Evolutionary conservation across 1,140 invertebrate genomes (phyloP).

Genomic region (Lepidurus arcticus): DNA sequence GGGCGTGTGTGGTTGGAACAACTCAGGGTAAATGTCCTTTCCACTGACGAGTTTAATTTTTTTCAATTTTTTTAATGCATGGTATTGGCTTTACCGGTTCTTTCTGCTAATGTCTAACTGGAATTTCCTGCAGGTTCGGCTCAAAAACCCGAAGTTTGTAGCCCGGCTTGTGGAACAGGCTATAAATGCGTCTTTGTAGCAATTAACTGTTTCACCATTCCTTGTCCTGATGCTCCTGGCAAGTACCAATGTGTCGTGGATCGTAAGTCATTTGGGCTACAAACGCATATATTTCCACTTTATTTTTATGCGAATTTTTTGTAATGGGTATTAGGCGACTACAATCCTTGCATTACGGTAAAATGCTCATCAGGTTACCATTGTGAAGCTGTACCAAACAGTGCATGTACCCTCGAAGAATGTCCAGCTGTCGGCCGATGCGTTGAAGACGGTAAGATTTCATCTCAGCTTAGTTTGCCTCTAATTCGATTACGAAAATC

Average conservation of each 20-base stretch:
- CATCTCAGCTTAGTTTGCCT: background rate
- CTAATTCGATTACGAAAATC: background rate
- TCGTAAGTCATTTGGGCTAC: background rate
- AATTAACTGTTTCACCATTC: background rate
- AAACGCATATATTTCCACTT: background rate
- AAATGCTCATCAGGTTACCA: background rate
- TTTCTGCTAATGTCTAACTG: background rate
- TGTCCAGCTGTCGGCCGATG: background rate
- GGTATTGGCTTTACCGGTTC: no score
- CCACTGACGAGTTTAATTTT: background rate
- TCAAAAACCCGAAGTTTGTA: background rate
- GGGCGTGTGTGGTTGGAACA: background rate
- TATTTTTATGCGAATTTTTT: background rate
- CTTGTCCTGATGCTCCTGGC: background rate
- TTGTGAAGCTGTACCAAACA: background rate
- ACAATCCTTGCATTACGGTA: background rate
- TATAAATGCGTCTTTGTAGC: background rate
- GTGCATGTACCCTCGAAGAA: background rate
- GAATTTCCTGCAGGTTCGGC: background rate
- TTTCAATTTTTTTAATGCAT: no score
- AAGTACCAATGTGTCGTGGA: background rate
- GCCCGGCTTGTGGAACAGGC: background rate
- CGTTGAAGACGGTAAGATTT: background rate
- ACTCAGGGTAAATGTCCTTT: background rate
- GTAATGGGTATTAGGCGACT: background rate